These are phyloP conservation scores for Tyto alba DNA, from an alignment of 2,113 vertebrate species.

Conservation along the genomic window DNA sequence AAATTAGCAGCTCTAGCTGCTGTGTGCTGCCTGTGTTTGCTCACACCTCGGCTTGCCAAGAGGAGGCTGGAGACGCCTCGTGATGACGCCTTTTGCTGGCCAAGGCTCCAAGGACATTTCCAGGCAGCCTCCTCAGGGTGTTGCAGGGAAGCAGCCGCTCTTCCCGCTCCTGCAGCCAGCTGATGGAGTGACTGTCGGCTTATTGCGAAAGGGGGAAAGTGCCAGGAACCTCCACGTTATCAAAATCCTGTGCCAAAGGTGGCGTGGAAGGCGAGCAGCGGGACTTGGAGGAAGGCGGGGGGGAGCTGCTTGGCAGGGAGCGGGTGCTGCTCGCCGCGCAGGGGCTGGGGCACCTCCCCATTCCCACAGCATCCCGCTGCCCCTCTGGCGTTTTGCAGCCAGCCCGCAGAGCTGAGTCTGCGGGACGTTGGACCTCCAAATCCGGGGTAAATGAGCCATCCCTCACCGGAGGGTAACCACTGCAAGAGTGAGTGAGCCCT, in stretches of 20 bases:
- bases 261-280: background rate
- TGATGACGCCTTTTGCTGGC: rapidly evolving
- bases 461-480: background rate
- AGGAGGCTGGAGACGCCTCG: background rate
- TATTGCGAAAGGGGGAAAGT: background rate
- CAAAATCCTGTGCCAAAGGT: background rate
- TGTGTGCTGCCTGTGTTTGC: background rate
- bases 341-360: too few relatives aligned
- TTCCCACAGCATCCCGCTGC: background rate
- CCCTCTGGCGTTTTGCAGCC: background rate
- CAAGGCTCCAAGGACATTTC: background rate
- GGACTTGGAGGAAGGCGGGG: background rate
- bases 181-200: background rate
- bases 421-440: background rate
- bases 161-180: background rate
- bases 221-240: background rate
- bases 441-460: background rate
- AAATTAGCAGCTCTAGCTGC: background rate
- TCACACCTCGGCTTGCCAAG: background rate
- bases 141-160: background rate
- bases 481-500: background rate
- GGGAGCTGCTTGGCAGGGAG: background rate
- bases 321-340: background rate
- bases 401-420: background rate
- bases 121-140: background rate